Evolutionary conservation across 1,140 invertebrate species (phyloP).

Genomic region (Carcinoscorpius rotundicauda): DNA sequence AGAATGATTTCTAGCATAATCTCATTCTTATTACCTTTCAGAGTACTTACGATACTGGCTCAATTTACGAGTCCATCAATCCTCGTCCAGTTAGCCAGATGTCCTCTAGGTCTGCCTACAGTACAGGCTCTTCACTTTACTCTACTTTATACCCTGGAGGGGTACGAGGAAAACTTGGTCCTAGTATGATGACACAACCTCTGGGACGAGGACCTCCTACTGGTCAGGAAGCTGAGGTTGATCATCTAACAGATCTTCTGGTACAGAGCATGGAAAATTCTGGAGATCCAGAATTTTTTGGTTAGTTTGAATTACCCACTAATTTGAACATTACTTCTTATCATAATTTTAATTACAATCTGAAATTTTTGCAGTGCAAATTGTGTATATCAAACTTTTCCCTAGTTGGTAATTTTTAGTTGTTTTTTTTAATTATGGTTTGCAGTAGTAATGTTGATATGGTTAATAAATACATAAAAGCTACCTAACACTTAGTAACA

Average conservation of each 20-base stretch:
- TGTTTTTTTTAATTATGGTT: too few relatives aligned
- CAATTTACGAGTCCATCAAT: constrained; percentile 86
- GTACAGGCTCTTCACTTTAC: constrained; percentile 49
- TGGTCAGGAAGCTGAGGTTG: constrained; percentile 16
- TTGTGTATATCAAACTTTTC: too few relatives aligned
- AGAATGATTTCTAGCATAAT: too few relatives aligned
- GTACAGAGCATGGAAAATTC: constrained; percentile 66
- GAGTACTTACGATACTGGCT: constrained; percentile 62
- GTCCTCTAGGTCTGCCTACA: constrained; percentile 46
- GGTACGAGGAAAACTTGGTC: constrained; percentile 7
- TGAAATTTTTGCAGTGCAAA: too few relatives aligned
- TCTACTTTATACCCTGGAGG: constrained; percentile 32
- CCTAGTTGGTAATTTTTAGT: too few relatives aligned
- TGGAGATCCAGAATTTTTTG: constrained; percentile 59
- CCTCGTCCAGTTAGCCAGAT: constrained; percentile 58
- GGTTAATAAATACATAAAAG: too few relatives aligned
- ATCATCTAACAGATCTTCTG: constrained; percentile 65
- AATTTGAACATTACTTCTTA: too few relatives aligned
- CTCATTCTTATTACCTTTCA: constrained; percentile 23
- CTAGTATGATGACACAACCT: constrained; percentile 5
- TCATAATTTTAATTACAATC: too few relatives aligned
- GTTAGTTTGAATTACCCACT: constrained; percentile 30
- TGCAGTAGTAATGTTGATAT: too few relatives aligned
- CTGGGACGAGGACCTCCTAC: background rate
- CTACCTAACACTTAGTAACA: too few relatives aligned